A percentile compares a stretch with the other conserved stretches of the same genome.
Evolutionary conservation across 2,113 vertebrate genomes (phyloP).

Genomic region (Gnathonemus longibarbis): DNA sequence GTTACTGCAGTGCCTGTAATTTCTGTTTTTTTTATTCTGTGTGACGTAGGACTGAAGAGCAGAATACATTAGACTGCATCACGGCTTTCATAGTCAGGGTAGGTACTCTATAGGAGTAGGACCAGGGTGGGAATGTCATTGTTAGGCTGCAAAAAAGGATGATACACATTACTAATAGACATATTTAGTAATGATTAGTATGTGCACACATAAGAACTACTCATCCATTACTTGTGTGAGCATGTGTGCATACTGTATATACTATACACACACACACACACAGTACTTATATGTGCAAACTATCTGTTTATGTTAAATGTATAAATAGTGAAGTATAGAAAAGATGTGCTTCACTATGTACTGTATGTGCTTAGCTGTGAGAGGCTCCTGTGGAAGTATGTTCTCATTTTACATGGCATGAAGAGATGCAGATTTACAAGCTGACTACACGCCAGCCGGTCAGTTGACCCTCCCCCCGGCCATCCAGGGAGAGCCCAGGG

Average conservation of each 20-base stretch:
- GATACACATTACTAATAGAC: not conserved
- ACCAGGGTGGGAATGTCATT: not conserved
- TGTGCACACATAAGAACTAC: not conserved
- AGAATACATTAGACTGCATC: not conserved
- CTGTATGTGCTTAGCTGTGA: not conserved
- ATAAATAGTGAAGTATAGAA: not conserved
- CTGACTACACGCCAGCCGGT: not conserved
- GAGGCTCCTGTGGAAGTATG: not conserved
- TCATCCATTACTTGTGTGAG: not conserved
- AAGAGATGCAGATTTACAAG: not conserved
- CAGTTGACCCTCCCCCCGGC: not conserved
- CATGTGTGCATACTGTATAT: not conserved
- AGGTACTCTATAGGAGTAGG: not conserved
- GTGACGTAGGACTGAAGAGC: not conserved
- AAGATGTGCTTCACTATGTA: not conserved
- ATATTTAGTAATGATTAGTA: not conserved
- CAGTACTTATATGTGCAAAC: not conserved
- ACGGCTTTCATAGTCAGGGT: not conserved
- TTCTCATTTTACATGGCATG: not conserved
- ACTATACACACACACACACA: not conserved
- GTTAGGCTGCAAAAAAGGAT: not conserved
- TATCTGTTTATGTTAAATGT: not conserved
- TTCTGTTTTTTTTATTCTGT: not conserved
- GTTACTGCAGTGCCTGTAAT: slow-evolving; percentile 24
- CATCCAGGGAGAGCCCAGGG: not conserved